Percentiles rank a stretch among this genome's conserved stretches.
phyloP scores from a whole-genome alignment of 2,113 vertebrate genomes.

The Peromyscus californicus region DNA sequence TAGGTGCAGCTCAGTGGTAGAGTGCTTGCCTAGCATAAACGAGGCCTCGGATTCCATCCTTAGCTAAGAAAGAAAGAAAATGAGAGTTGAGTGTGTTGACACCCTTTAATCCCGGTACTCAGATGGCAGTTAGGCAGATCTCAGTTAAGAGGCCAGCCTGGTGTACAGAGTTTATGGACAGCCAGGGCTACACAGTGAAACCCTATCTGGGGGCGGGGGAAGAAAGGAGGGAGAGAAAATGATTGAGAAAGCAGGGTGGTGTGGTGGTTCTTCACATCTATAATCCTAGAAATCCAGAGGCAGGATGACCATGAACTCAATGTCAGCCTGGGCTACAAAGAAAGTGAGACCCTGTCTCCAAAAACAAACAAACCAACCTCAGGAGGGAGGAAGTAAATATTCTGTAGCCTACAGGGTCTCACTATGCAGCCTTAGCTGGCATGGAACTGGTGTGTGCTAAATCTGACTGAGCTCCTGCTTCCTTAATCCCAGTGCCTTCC shows the following conservation, averaged over 20 bases:
- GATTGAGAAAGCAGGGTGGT: not conserved
- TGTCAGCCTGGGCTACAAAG: not conserved
- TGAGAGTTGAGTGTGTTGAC: not conserved
- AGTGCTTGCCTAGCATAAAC: not conserved
- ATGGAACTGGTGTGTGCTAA: not conserved
- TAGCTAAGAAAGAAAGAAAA: not conserved
- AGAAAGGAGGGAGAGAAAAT: too few species aligned
- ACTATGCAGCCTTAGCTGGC: not conserved
- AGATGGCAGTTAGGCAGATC: not conserved
- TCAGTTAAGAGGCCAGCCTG: not conserved
- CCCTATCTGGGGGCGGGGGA: too few species aligned
- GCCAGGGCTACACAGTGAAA: not conserved
- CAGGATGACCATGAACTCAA: not conserved
- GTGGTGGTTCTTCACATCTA: not conserved
- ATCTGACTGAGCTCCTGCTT: not conserved
- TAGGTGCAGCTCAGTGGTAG: not conserved
- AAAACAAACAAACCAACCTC: not conserved
- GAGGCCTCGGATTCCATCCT: not conserved
- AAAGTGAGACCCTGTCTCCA: not conserved
- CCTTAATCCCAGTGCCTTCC: too few species aligned
- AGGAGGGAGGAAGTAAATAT: too few species aligned
- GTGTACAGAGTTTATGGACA: not conserved
- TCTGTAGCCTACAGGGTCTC: not conserved
- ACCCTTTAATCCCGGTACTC: not conserved
- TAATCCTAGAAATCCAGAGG: not conserved